Percentiles rank a stretch among this genome's conserved stretches.
phyloP scores from a whole-genome alignment of 2,797 vertebrate genomes.

The Melanogrammus aeglefinus region DNA sequence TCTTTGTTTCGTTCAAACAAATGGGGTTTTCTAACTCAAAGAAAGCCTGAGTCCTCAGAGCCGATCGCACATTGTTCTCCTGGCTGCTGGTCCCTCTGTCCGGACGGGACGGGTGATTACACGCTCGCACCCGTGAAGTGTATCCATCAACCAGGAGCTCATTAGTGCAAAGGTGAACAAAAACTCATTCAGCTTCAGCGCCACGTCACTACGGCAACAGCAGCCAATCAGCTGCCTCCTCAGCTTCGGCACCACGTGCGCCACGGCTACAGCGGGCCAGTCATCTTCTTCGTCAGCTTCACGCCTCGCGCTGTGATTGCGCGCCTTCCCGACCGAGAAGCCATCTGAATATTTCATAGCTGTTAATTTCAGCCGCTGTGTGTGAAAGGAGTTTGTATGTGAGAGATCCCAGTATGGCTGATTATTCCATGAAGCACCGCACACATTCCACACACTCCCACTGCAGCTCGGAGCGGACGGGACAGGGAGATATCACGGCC shows the following conservation, averaged over 20 bases:
- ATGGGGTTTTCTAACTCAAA: slow-evolving; percentile 19
- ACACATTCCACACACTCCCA: background rate
- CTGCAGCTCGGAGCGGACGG: slow-evolving; percentile 33
- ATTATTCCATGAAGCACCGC: slow-evolving; percentile 43
- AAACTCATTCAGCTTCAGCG: background rate
- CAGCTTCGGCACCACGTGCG: slow-evolving; percentile 8
- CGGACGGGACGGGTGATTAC: slow-evolving; percentile 41
- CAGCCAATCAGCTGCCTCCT: slow-evolving; percentile 12
- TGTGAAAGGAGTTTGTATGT: background rate
- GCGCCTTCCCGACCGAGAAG: slow-evolving; percentile 18
- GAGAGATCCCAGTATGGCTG: slow-evolving; percentile 30
- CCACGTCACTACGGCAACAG: too few relatives aligned
- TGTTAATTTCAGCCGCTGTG: slow-evolving; percentile 45
- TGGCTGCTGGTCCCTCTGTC: slow-evolving; percentile 32
- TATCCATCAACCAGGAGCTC: slow-evolving; percentile 32
- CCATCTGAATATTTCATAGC: slow-evolving; percentile 62
- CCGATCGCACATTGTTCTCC: slow-evolving; percentile 15
- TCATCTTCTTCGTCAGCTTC: slow-evolving; percentile 32
- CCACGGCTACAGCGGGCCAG: slow-evolving; percentile 23
- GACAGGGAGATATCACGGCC: slow-evolving; percentile 38
- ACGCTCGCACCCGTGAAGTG: slow-evolving; percentile 40
- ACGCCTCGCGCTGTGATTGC: slow-evolving; percentile 30
- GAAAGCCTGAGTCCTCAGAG: slow-evolving; percentile 18
- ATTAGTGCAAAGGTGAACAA: slow-evolving; percentile 39
- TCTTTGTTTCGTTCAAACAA: slow-evolving; percentile 11